Conservation (phyloP, 2,797 vertebrate genomes). For the Alosa sapidissima region DNA sequence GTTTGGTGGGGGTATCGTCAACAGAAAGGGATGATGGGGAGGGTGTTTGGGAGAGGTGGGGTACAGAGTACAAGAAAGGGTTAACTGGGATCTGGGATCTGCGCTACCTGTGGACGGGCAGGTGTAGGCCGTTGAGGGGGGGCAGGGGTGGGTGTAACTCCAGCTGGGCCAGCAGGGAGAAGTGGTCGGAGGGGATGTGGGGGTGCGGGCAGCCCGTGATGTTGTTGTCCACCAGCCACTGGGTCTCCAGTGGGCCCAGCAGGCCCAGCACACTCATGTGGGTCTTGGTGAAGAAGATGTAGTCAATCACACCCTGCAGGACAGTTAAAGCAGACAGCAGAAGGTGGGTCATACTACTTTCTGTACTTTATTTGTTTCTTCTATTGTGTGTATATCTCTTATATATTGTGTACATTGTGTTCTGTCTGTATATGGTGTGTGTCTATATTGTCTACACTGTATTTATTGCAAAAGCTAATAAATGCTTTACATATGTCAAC, state of each 20-base stretch:
- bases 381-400: too few species aligned
- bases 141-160: slow-evolving; percentile 87
- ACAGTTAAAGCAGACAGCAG: neutral
- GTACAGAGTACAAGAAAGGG: slow-evolving; percentile 9
- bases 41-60: slow-evolving; percentile 31
- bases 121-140: slow-evolving; percentile 91
- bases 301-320: slow-evolving; percentile 95
- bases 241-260: slow-evolving; percentile 93
- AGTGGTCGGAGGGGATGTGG: slow-evolving; percentile 99
- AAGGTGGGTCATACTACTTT: too few species aligned
- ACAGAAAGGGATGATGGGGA: slow-evolving; percentile 19
- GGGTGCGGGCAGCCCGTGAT: slow-evolving; percentile 98
- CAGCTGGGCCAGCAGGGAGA: slow-evolving; percentile 97
- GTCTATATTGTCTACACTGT: too few species aligned
- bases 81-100: slow-evolving; percentile 59
- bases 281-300: slow-evolving; percentile 99
- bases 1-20: slow-evolving; percentile 33
- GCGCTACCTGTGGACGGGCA: slow-evolving; percentile 94
- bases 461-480: too few species aligned
- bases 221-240: slow-evolving; percentile 96
- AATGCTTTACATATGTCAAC: too few species aligned
- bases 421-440: too few species aligned
- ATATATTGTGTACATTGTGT: too few species aligned
- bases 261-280: slow-evolving; percentile 94
- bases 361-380: too few species aligned